These are phyloP conservation scores for Coptodon rendalli DNA, from an alignment of 2,113 vertebrate genomes.

Conservation along the genomic window DNA sequence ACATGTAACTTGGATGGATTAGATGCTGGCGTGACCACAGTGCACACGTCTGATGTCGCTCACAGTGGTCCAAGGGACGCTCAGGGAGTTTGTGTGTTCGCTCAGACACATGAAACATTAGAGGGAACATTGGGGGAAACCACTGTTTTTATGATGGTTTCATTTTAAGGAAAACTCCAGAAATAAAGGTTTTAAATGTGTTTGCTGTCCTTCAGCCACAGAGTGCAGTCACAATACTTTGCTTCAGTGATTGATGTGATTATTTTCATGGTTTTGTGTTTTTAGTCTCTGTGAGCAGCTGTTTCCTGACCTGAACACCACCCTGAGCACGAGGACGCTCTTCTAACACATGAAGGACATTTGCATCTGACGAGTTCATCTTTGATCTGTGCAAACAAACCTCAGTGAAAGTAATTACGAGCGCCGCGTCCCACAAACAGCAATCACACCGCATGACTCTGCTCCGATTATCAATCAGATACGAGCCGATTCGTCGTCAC, in stretches of 20 bases:
- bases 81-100: too few relatives aligned
- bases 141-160: rapidly evolving
- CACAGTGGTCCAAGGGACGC: too few relatives aligned
- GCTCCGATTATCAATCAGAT: background rate
- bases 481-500: background rate
- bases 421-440: background rate
- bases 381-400: background rate
- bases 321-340: background rate
- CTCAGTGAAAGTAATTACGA: background rate
- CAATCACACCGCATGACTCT: background rate
- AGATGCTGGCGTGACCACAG: too few relatives aligned
- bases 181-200: background rate
- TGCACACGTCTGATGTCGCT: too few relatives aligned
- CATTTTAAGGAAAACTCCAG: background rate
- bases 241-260: background rate
- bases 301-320: background rate
- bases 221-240: rapidly evolving
- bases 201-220: background rate
- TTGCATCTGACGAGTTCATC: background rate
- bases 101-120: too few relatives aligned
- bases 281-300: background rate
- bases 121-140: too few relatives aligned
- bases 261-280: background rate
- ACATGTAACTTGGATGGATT: too few relatives aligned
- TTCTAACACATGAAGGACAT: background rate